Percentiles rank a stretch among this genome's conserved stretches.
These are phyloP conservation scores for Aphelocoma coerulescens DNA, from an alignment of 2,113 vertebrate species.

Conservation along the genomic window DNA sequence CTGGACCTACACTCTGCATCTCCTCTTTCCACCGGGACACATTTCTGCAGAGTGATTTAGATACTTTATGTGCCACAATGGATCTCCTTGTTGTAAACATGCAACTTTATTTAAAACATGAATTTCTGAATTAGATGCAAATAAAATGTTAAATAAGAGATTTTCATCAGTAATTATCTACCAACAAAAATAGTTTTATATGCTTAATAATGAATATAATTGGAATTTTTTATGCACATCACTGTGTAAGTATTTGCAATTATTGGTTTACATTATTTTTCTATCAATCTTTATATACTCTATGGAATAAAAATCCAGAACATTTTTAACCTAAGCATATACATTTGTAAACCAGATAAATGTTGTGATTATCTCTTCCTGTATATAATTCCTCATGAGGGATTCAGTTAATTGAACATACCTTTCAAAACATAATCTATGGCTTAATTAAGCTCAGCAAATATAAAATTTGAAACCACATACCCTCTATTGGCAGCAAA, in stretches of 20 bases:
- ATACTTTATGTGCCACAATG: background rate
- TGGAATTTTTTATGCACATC: conserved; percentile 24
- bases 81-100: background rate
- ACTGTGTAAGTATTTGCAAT: conserved; percentile 58
- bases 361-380: conserved; percentile 95
- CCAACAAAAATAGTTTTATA: conserved; percentile 54
- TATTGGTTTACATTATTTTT: conserved; percentile 70
- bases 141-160: conserved; percentile 51
- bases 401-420: conserved; percentile 95
- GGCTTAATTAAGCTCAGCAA: conserved; percentile 98
- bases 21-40: background rate
- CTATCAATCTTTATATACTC: conserved; percentile 70
- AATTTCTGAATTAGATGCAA: background rate
- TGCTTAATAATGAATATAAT: conserved; percentile 46
- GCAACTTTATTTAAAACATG: conserved; percentile 32
- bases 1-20: background rate
- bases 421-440: conserved; percentile 99
- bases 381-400: conserved; percentile 91
- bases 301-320: conserved; percentile 78
- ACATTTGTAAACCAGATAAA: conserved; percentile 96
- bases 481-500: conserved; percentile 82
- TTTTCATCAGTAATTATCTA: conserved; percentile 42
- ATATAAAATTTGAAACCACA: conserved; percentile 94
- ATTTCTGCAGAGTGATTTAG: conserved; percentile 15
- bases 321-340: conserved; percentile 92